Conservation (phyloP, 2,888 invertebrate genomes). For the Elegia similella region DNA sequence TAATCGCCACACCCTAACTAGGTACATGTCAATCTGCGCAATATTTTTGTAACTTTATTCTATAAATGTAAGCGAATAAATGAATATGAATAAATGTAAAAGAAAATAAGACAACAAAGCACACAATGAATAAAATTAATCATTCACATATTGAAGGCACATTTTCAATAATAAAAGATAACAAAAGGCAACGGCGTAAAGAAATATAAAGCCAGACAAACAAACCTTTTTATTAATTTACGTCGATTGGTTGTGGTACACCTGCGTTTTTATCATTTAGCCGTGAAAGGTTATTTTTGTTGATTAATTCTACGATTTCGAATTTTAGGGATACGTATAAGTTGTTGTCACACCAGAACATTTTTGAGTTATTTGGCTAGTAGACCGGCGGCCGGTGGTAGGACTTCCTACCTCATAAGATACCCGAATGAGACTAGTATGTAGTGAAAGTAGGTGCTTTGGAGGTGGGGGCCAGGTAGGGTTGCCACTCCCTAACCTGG, state of each 20-base stretch:
- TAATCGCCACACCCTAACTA: too few species aligned
- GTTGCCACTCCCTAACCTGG: too few species aligned
- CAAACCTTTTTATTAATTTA: background rate
- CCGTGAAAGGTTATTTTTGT: background rate
- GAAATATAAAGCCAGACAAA: background rate
- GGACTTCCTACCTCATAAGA: too few species aligned
- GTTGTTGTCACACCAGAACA: too few species aligned
- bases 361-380: too few species aligned
- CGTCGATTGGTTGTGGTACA: background rate
- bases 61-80: too few species aligned
- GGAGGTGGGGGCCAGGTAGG: too few species aligned
- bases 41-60: too few species aligned
- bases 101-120: background rate
- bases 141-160: background rate
- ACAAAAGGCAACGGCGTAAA: background rate
- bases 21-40: too few species aligned
- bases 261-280: background rate
- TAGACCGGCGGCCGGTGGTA: too few species aligned
- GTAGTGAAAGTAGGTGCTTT: too few species aligned
- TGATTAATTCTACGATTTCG: background rate
- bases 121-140: background rate
- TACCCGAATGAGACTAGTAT: too few species aligned
- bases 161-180: background rate
- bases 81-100: background rate
- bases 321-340: background rate